These are phyloP conservation scores for Frankliniella intonsa DNA, from an alignment of 2,888 invertebrate genomes.

Conservation along the genomic window DNA sequence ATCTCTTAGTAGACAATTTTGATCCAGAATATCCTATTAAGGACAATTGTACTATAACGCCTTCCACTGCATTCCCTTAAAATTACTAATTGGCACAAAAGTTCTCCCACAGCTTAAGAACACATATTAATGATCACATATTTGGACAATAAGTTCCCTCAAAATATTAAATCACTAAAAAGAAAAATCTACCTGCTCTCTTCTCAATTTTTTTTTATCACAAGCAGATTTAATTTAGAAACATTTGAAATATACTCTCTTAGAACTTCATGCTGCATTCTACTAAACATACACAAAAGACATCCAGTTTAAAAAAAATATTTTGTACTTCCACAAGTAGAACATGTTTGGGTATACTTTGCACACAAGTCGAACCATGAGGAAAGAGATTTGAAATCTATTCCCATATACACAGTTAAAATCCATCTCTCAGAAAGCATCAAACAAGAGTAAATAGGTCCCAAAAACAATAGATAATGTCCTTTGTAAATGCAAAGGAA, in stretches of 20 bases:
- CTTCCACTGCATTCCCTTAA: slow-evolving; percentile 6
- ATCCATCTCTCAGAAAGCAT: background rate
- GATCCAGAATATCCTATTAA: background rate
- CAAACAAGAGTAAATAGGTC: background rate
- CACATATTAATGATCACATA: slow-evolving; percentile 25
- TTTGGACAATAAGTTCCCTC: slow-evolving; percentile 5
- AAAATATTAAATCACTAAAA: background rate
- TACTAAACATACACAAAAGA: background rate
- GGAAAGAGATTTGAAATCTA: background rate
- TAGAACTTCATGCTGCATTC: background rate
- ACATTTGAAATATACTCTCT: background rate
- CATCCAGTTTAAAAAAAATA: background rate
- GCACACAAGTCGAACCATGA: no score
- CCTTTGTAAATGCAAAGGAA: background rate
- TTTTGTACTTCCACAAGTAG: no score
- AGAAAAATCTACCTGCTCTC: slow-evolving; percentile 4
- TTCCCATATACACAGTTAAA: background rate
- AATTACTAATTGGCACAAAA: slow-evolving; percentile 21
- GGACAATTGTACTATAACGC: slow-evolving; percentile 3
- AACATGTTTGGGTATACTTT: no score
- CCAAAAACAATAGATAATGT: background rate
- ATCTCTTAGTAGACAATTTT: background rate
- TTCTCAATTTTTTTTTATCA: background rate
- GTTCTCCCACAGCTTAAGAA: slow-evolving; percentile 14
- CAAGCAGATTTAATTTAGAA: slow-evolving; percentile 9